Conservation (phyloP, 2,113 vertebrate species). For the Brienomyrus brachyistius region DNA sequence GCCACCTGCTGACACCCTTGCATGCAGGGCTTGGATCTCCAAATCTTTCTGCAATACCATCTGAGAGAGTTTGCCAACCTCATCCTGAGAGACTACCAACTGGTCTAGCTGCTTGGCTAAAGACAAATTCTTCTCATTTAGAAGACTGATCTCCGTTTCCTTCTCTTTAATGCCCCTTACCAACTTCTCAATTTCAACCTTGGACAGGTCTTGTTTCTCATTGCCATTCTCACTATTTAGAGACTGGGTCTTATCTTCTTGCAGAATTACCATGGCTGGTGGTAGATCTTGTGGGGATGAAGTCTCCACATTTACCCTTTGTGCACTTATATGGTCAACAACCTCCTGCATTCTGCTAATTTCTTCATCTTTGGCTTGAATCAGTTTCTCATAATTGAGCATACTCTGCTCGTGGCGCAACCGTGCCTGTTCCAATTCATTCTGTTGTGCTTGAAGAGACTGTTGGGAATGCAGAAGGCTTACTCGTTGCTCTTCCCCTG, state of each 20-base stretch:
- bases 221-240: slow-evolving; percentile 82
- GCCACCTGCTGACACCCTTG: slow-evolving; percentile 66
- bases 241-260: slow-evolving; percentile 77
- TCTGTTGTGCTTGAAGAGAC: slow-evolving; percentile 71
- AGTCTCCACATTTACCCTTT: slow-evolving; percentile 58
- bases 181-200: slow-evolving; percentile 81
- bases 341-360: slow-evolving; percentile 71
- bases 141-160: slow-evolving; percentile 82
- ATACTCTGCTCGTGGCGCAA: slow-evolving; percentile 74
- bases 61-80: slow-evolving; percentile 83
- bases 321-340: slow-evolving; percentile 64
- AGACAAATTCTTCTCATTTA: slow-evolving; percentile 88
- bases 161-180: slow-evolving; percentile 89
- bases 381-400: slow-evolving; percentile 69
- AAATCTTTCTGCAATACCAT: slow-evolving; percentile 87
- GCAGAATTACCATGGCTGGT: slow-evolving; percentile 68
- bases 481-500: slow-evolving; percentile 72
- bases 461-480: slow-evolving; percentile 67
- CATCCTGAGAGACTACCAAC: slow-evolving; percentile 71
- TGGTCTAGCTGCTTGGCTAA: slow-evolving; percentile 81
- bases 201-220: slow-evolving; percentile 94
- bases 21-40: slow-evolving; percentile 85
- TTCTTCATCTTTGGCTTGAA: slow-evolving; percentile 79
- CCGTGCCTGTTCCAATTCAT: slow-evolving; percentile 75
- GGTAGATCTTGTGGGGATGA: slow-evolving; percentile 36